Evolutionary conservation across 1,140 invertebrate genomes (phyloP).

Genomic region (Drosophila melanogaster): Release_6_plus_ISO1_MT NT_033777.3:19824501-19825000

Average conservation of each 20-base stretch:
- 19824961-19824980: conserved; percentile 61
- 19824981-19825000: conserved; percentile 13
- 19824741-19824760: neutral
- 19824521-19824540: too few species aligned
- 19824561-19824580: too few species aligned
- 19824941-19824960: conserved; percentile 48
- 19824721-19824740: neutral
- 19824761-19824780: conserved; percentile 8
- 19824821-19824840: conserved; percentile 7
- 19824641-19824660: too few species aligned
- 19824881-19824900: conserved; percentile 75
- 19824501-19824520: neutral
- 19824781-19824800: conserved; percentile 36
- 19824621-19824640: too few species aligned
- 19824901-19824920: conserved; percentile 76
- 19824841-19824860: conserved; percentile 46
- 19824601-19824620: too few species aligned
- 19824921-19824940: conserved; percentile 36
- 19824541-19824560: too few species aligned
- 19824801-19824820: conserved; percentile 17
- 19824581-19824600: too few species aligned
- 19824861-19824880: conserved; percentile 52
- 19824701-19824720: neutral
- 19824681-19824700: conserved; percentile 1
- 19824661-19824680: neutral